Base-by-base conservation (phyloP, 2,888 invertebrate species). In the Apocheima hispidaria region DNA sequence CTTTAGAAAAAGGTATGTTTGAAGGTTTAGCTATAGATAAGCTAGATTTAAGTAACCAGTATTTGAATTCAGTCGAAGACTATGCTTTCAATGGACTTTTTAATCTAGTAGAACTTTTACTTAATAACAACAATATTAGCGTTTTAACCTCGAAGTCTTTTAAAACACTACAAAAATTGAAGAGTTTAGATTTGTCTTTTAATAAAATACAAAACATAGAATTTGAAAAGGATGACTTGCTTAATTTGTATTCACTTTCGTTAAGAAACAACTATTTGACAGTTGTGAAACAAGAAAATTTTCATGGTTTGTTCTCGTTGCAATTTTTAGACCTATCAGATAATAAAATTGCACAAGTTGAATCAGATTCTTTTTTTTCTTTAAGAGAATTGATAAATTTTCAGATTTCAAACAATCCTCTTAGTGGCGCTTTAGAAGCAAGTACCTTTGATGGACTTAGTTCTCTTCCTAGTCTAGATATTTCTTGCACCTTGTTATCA, bases 271-370 rank as follows among this genome's bases (percentile, higher is more conserved):
- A 90, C 64, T 60, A 68, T 33, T 65, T 90, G n/a, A 68, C 61
- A 3, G 56, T 76, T 55, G 75, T 90, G 10, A 72, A 76, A 40
- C 65, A 72, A 36, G 72, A 81, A 40, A 62, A 79, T 33, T 83
- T 88, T 48, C 51, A 68, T 21, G 61, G 74, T 14, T 71, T 89
- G 33, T 69, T 60, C 36, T 58, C 57, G 14, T 68, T 90, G 10
- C 70, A 79, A 51, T 74, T 74, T 71, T 76, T 90, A 52, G 86
- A 89, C 75, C 58, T 90, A 23, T 83, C 88, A 12, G 66, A 80
- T 48, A 90, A 90, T 58, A 77, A 81, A 46, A 84, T 90, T 54
- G 63, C 80, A 1, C 61, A 65, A 28, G 68, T 90, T 12, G 77
- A 79, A 58, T 57, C 75, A 1, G 74, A 78, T 57, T 80, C 82